Evolutionary conservation across 2,113 vertebrate genomes (phyloP).

Genomic region (Hymenochirus boettgeri): DNA sequence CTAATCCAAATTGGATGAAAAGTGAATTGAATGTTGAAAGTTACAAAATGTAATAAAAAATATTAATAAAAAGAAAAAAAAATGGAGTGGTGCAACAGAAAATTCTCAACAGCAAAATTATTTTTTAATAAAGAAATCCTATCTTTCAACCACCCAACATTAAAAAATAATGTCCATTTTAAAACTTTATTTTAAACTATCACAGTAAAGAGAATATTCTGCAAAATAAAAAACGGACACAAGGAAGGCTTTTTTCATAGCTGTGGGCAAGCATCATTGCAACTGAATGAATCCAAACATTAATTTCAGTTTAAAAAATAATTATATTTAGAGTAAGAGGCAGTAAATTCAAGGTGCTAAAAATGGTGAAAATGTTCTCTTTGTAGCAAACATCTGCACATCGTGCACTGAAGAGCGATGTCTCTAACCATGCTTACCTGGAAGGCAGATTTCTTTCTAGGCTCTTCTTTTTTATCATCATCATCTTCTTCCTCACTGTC

Average conservation of each 20-base stretch:
- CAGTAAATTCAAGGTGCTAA: background rate
- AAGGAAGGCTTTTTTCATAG: background rate
- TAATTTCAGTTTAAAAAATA: conserved; percentile 25
- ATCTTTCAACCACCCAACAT: conserved; percentile 6
- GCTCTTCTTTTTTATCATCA: conserved; percentile 81
- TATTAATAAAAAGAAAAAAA: too few species aligned
- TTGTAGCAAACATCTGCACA: conserved; percentile 4
- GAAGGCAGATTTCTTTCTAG: conserved; percentile 86
- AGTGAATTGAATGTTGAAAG: too few species aligned
- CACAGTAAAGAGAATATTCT: too few species aligned
- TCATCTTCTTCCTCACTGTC: conserved; percentile 97
- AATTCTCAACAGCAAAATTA: too few species aligned
- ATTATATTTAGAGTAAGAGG: background rate
- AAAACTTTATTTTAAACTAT: conserved; percentile 45
- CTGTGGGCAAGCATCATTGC: conserved; percentile 27
- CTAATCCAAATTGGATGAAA: too few species aligned
- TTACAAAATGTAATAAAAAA: too few species aligned
- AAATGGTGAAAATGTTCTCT: background rate
- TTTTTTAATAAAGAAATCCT: conserved; percentile 41
- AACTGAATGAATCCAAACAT: conserved; percentile 34
- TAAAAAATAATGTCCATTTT: conserved; percentile 42
- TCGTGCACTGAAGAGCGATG: conserved; percentile 11
- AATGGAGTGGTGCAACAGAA: too few species aligned
- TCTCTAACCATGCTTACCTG: conserved; percentile 68
- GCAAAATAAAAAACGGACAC: conserved; percentile 6